Conservation (phyloP, 2,888 invertebrate genomes). For the Aspidiotus rigidus region DNA sequence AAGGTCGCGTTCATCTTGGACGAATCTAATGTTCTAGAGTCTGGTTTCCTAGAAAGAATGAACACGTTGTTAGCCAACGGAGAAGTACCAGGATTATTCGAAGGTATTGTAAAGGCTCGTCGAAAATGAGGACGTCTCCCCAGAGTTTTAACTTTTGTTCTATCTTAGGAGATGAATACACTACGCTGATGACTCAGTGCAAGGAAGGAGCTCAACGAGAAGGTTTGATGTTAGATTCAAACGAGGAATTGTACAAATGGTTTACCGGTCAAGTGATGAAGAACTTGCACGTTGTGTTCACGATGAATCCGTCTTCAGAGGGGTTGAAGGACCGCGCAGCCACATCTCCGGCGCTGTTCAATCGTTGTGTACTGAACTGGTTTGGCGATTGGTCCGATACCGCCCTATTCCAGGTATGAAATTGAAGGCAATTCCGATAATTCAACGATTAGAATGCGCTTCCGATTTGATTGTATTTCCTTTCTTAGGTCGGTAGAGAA, state of each 20-base stretch:
- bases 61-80: constrained; percentile 97
- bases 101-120: constrained; percentile 46
- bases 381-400: constrained; percentile 99
- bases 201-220: constrained; percentile 98
- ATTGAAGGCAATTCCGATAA: not conserved
- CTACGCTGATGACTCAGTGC: constrained; percentile 98
- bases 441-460: not conserved
- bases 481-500: constrained; percentile 71
- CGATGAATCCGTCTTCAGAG: constrained; percentile 99
- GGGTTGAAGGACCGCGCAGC: constrained; percentile 97
- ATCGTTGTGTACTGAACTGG: constrained; percentile 68
- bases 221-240: constrained; percentile 95
- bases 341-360: constrained; percentile 97
- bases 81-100: constrained; percentile 89
- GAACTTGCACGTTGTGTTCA: constrained; percentile 98
- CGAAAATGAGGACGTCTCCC: not conserved
- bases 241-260: constrained; percentile 99
- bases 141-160: not conserved
- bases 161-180: constrained; percentile 79
- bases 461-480: not conserved
- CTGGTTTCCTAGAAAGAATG: constrained; percentile 97
- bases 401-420: constrained; percentile 70
- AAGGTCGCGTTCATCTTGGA: constrained; percentile 99
- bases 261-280: constrained; percentile 98
- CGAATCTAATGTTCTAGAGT: constrained; percentile 97